Evolutionary conservation across 2,113 vertebrate species (phyloP).

Genomic region (Coracopsis vasa): DNA sequence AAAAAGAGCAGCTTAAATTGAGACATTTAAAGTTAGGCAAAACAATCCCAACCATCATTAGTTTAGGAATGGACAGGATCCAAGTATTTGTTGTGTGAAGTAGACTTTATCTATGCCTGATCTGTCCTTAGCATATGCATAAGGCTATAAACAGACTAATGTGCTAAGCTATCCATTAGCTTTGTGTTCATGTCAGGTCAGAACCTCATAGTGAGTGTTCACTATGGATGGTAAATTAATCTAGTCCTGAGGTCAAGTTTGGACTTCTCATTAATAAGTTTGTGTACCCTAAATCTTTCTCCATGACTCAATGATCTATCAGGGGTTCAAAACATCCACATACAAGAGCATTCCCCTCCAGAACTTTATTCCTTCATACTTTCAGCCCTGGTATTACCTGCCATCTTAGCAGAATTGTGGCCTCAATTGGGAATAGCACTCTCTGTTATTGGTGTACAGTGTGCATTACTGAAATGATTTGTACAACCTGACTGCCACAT

Average conservation of each 20-base stretch:
- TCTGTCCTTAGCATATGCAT: background rate
- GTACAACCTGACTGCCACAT: background rate
- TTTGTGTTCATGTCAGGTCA: background rate
- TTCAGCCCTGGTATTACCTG: background rate
- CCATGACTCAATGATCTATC: background rate
- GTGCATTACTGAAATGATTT: constrained; percentile 3
- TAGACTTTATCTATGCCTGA: background rate
- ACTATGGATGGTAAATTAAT: background rate
- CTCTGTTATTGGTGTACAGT: background rate
- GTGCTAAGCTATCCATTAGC: background rate
- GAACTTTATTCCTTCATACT: background rate
- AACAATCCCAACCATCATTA: background rate
- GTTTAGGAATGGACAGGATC: background rate
- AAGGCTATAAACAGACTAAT: background rate
- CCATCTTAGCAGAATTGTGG: background rate
- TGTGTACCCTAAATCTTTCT: background rate
- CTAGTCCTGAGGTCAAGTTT: background rate
- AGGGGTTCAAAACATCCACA: background rate
- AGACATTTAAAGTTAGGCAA: background rate
- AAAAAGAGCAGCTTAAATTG: background rate
- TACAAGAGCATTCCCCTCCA: background rate
- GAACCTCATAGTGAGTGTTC: background rate
- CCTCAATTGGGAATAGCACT: background rate
- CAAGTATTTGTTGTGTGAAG: background rate
- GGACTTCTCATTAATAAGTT: background rate